These are phyloP conservation scores for Zeugodacus cucurbitae DNA, from an alignment of 1,140 invertebrate genomes.

Conservation along the genomic window DNA sequence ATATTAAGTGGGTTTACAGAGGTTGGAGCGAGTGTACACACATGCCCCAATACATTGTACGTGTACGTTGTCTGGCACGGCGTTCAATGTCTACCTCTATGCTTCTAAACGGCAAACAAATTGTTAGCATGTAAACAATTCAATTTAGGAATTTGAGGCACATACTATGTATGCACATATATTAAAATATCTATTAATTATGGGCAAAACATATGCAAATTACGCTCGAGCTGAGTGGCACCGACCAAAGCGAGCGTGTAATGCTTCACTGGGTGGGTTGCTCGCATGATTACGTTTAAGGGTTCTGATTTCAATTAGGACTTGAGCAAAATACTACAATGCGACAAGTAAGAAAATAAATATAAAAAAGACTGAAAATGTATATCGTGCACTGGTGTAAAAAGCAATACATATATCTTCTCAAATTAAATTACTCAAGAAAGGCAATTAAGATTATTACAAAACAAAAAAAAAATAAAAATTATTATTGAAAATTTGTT, in stretches of 20 bases:
- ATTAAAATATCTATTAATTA: background rate
- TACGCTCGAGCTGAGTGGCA: background rate
- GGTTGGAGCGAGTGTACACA: background rate
- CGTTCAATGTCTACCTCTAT: background rate
- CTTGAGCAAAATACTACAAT: no score
- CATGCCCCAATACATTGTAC: background rate
- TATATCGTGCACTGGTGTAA: no score
- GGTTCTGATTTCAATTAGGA: background rate
- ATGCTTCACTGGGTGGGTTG: background rate
- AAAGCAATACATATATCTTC: no score
- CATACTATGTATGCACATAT: no score
- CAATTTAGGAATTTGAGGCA: background rate
- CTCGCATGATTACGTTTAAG: background rate
- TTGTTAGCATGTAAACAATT: background rate
- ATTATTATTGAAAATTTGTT: background rate
- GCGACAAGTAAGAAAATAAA: no score
- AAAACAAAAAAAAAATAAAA: no score
- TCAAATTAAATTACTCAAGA: no score
- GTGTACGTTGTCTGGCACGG: background rate
- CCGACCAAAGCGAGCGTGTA: background rate
- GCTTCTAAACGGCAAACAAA: background rate
- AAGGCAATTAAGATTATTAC: no score
- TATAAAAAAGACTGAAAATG: no score
- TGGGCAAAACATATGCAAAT: background rate
- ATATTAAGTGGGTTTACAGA: background rate